Base-by-base conservation (phyloP, 2,113 vertebrate genomes). In the Octodon degus region DNA sequence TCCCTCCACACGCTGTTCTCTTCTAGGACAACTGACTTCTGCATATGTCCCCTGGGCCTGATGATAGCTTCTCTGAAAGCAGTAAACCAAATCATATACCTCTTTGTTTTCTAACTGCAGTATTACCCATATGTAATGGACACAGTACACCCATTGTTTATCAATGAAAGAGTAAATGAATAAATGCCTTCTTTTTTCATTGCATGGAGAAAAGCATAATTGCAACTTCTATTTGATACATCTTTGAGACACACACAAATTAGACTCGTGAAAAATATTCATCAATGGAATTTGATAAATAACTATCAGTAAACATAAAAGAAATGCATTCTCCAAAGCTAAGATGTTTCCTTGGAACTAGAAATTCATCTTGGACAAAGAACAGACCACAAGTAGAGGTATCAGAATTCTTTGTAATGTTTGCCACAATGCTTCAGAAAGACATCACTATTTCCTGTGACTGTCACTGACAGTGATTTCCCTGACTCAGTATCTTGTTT, bases 251-350 rank as follows among this genome's bases (percentile, higher is more conserved):
- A 47, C 60, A 83, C 22, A 74, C 94, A 96, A 96, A 97, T 90
- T 53, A 91, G 95, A 37, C 25, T 55, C 60, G 96, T 95, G 72
- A 95, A 91, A 97, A 94, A 89, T 72, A n/a, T 43, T 97, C 79
- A 95, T 12, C 40, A 43, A 16, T 65, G 58, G 77, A 87, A 93
- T 67, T 80, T 67, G 74, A 37, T 40, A 79, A 83, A 58, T 32
- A 83, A 32, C 16, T 47, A 5, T 4, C 95, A 97, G 84, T 94
- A 97, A 96, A 95, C 14, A 40, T 81, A 63, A 80, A 97, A 97
- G 27, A 95, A 72, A 89, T 1, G 5, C 47, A 80, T 60, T 74
- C 47, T 95, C 76, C 83, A 90, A 93, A 90, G 90, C 22, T 88
- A 67, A 90, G 37, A 94, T 86, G 92, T 87, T 91, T 88, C 74